Percentiles rank a stretch among this genome's conserved stretches.
These are phyloP conservation scores for Cyanoderma ruficeps DNA, from an alignment of 2,113 vertebrate species.

Conservation along the genomic window DNA sequence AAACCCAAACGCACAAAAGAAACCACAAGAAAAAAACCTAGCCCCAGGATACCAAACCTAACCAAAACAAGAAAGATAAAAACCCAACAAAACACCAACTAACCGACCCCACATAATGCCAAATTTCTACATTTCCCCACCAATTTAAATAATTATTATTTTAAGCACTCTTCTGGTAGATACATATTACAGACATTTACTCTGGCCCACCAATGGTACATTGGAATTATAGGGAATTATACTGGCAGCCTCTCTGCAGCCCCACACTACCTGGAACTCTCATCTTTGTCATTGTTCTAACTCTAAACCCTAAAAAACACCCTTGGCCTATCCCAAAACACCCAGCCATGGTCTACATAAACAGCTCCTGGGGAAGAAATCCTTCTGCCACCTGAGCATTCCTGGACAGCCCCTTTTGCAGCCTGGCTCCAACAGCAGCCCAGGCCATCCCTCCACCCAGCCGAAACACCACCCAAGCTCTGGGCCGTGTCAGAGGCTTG, in stretches of 20 bases:
- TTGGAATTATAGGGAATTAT: too few relatives aligned
- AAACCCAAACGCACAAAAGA: not conserved
- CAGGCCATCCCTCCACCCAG: not conserved
- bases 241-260: not conserved
- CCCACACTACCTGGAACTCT: not conserved
- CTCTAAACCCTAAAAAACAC: not conserved
- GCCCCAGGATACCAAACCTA: not conserved
- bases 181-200: not conserved
- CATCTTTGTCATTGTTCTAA: not conserved
- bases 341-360: not conserved
- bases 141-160: not conserved
- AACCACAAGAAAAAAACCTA: not conserved
- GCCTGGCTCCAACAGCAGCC: not conserved
- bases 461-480: not conserved
- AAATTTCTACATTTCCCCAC: not conserved
- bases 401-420: not conserved
- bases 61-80: not conserved
- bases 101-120: not conserved
- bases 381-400: not conserved
- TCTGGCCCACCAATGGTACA: not conserved
- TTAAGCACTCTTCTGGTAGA: not conserved
- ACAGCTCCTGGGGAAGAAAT: not conserved
- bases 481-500: not conserved
- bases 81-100: not conserved
- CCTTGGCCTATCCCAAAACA: not conserved